Conservation (phyloP, 1,140 invertebrate genomes). For the Hestina assimilis region DNA sequence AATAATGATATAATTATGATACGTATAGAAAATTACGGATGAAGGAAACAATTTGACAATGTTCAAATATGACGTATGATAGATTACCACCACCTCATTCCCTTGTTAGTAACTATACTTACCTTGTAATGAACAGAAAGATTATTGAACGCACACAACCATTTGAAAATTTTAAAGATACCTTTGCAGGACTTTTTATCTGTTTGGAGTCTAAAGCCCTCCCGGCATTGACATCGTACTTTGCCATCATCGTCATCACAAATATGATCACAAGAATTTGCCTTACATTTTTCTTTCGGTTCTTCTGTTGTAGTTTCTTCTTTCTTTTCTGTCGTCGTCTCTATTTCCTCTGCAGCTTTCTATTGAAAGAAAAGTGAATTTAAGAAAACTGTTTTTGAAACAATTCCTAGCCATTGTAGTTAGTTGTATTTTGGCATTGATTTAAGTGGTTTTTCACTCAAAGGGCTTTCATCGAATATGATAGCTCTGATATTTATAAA, state of each 20-base stretch:
- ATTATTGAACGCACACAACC: constrained; percentile 7
- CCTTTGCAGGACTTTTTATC: constrained; percentile 83
- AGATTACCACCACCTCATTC: neutral
- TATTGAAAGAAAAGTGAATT: neutral
- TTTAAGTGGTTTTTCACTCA: too few relatives aligned
- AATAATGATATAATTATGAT: too few relatives aligned
- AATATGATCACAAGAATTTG: constrained; percentile 83
- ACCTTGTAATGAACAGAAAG: constrained; percentile 9
- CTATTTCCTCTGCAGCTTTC: constrained; percentile 33
- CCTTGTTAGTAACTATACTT: constrained; percentile 20
- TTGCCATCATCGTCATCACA: constrained; percentile 80
- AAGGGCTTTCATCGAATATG: too few relatives aligned
- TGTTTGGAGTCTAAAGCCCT: constrained; percentile 82
- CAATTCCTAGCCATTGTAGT: too few relatives aligned
- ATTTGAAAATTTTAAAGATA: constrained; percentile 30
- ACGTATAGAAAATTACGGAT: too few relatives aligned
- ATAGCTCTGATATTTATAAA: too few relatives aligned
- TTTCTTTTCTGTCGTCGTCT: constrained; percentile 42
- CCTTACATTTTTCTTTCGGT: constrained; percentile 68
- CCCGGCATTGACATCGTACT: constrained; percentile 80
- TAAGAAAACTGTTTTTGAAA: neutral
- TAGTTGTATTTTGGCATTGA: too few relatives aligned
- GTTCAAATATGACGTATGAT: neutral
- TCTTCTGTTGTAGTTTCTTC: constrained; percentile 28
- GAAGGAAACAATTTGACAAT: too few relatives aligned